Evolutionary conservation across 2,797 vertebrate genomes (phyloP).

Genomic region (Holocentrus rufus): DNA sequence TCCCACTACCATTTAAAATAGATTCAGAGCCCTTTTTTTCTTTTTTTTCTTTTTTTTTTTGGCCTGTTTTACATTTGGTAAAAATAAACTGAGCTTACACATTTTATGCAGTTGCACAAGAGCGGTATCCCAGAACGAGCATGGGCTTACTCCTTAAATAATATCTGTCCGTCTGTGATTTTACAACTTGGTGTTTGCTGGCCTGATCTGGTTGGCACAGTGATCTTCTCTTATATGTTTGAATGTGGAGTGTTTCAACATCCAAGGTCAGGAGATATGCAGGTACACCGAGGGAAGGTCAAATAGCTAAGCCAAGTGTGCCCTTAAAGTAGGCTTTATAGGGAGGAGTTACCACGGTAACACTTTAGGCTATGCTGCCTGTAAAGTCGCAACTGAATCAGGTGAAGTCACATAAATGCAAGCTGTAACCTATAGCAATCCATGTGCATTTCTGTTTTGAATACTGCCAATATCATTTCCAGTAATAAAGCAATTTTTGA

Average conservation of each 20-base stretch:
- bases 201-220: not conserved
- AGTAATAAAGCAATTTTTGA: not conserved
- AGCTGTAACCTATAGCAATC: not conserved
- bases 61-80: not conserved
- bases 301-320: slow-evolving; percentile 41
- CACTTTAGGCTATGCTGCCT: slow-evolving; percentile 27
- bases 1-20: slow-evolving; percentile 27
- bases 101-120: too few species aligned
- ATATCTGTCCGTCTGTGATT: too few species aligned
- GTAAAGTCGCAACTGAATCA: slow-evolving; percentile 23
- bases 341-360: slow-evolving; percentile 55
- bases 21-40: slow-evolving; percentile 2
- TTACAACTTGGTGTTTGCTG: not conserved
- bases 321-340: slow-evolving; percentile 38
- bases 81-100: too few species aligned
- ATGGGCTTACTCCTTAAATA: too few species aligned
- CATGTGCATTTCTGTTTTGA: too few species aligned
- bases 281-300: slow-evolving; percentile 53
- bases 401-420: not conserved
- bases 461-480: not conserved
- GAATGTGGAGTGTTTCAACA: slow-evolving; percentile 23
- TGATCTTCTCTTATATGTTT: slow-evolving; percentile 11
- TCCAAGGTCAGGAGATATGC: slow-evolving; percentile 53
- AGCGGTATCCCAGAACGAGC: too few species aligned
- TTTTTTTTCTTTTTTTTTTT: not conserved